Conservation (phyloP, 2,797 vertebrate genomes). For the Crenuchus spilurus region DNA sequence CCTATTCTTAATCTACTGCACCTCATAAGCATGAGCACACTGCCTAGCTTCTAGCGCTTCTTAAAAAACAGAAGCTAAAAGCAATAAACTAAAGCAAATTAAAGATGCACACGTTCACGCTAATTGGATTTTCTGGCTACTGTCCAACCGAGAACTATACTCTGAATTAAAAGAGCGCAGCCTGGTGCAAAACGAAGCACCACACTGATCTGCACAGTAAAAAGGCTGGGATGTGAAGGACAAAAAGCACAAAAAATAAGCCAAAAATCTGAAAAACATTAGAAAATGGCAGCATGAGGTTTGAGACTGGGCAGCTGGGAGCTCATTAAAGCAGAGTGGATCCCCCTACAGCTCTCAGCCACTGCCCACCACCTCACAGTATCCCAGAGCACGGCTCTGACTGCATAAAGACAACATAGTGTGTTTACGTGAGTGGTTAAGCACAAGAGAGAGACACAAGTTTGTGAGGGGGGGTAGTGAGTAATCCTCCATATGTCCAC, state of each 20-base stretch:
- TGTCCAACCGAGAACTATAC: not conserved
- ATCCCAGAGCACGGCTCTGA: not conserved
- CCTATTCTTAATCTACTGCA: not conserved
- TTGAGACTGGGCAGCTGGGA: constrained; percentile 37
- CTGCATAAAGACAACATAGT: constrained; percentile 1
- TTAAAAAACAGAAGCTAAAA: not conserved
- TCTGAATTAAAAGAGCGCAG: not conserved
- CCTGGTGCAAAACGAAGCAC: not conserved
- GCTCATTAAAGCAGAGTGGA: constrained; percentile 44
- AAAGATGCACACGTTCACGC: not conserved
- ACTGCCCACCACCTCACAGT: constrained; percentile 13
- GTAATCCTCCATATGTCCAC: constrained; percentile 24
- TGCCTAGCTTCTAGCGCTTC: not conserved
- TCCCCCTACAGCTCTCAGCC: constrained; percentile 27
- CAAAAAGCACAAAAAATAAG: not conserved
- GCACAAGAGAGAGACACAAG: not conserved
- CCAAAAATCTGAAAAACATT: not conserved
- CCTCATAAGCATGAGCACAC: not conserved
- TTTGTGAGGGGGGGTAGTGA: not conserved
- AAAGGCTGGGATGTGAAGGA: not conserved
- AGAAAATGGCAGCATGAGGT: constrained; percentile 37
- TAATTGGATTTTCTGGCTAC: not conserved
- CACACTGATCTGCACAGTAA: not conserved
- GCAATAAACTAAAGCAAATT: not conserved
- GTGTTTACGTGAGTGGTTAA: not conserved